Evolutionary conservation across 1,140 invertebrate genomes (phyloP).

Genomic region (Cyrtorhinus lividipennis): DNA sequence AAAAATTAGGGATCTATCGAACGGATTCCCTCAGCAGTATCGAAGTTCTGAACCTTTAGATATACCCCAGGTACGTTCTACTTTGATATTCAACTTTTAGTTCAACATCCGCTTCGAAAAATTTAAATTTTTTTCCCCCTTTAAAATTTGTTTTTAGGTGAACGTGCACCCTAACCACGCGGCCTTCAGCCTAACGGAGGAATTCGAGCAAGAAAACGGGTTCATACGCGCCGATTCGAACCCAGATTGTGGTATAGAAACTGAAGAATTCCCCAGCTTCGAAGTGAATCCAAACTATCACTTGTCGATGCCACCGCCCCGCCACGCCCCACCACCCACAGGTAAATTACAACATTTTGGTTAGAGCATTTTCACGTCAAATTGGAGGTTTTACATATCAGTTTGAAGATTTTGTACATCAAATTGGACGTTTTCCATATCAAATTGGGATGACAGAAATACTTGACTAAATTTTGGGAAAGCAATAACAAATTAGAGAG

Average conservation of each 20-base stretch:
- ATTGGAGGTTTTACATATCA: no score
- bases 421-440: no score
- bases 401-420: no score
- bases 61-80: background rate
- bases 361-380: no score
- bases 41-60: background rate
- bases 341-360: background rate
- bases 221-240: background rate
- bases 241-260: background rate
- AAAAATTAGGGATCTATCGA: background rate
- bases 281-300: slow-evolving; percentile 6
- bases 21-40: background rate
- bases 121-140: no score
- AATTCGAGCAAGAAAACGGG: background rate
- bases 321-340: slow-evolving; percentile 6
- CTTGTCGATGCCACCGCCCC: slow-evolving; percentile 2
- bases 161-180: slow-evolving; percentile 9
- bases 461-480: no score
- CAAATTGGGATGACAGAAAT: no score
- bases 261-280: background rate
- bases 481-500: no score
- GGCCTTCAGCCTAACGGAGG: background rate
- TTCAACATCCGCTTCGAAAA: no score
- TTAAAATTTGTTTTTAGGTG: no score
- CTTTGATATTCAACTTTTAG: no score